phyloP scores from a whole-genome alignment of 2,888 invertebrate genomes.

The Cephus runcator region DNA sequence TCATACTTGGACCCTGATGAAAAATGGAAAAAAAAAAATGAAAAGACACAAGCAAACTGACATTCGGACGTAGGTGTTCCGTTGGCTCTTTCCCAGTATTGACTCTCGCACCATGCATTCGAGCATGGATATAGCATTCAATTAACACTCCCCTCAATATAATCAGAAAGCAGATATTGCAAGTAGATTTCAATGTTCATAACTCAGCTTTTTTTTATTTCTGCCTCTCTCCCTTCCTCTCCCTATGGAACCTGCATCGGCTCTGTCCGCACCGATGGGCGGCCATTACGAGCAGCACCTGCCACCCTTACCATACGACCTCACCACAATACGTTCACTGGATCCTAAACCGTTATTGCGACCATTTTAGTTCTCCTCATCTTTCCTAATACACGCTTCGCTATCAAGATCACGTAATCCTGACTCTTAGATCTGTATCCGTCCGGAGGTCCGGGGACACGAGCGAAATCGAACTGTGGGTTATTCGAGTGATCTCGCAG shows the following conservation, averaged over 20 bases:
- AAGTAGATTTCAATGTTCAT: slow-evolving; percentile 50
- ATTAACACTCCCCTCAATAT: slow-evolving; percentile 50
- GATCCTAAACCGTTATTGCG: neutral
- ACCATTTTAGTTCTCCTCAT: neutral
- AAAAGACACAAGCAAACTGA: no score
- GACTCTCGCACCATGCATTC: slow-evolving; percentile 17
- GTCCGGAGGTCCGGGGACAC: neutral
- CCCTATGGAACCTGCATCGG: slow-evolving; percentile 16
- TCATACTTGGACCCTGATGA: no score
- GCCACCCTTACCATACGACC: slow-evolving; percentile 51
- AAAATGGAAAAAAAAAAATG: no score
- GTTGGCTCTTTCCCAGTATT: neutral
- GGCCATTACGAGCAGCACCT: slow-evolving; percentile 62
- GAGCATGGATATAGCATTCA: slow-evolving; percentile 41
- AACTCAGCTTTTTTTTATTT: slow-evolving; percentile 37
- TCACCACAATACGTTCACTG: slow-evolving; percentile 39
- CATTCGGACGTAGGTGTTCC: no score
- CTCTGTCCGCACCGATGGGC: slow-evolving; percentile 34
- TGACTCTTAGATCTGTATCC: neutral
- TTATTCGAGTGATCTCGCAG: neutral
- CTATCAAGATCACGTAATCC: neutral
- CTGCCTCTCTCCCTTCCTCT: slow-evolving; percentile 17
- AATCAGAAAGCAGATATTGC: slow-evolving; percentile 46
- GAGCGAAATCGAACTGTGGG: neutral
- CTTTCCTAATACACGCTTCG: neutral